Evolutionary conservation across 2,113 vertebrate genomes (phyloP).

Genomic region (Coryphaenoides rupestris): DNA sequence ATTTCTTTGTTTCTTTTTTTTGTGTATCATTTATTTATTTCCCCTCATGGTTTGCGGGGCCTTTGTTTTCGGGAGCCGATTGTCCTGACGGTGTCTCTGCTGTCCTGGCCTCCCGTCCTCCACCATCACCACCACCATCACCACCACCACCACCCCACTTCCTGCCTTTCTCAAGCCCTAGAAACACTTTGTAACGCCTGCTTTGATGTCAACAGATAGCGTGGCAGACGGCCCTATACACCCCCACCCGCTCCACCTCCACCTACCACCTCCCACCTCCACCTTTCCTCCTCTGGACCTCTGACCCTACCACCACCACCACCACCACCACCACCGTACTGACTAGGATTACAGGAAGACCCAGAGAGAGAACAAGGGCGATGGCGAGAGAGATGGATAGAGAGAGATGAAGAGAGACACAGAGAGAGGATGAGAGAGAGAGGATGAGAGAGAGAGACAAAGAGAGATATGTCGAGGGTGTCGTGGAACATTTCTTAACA

Average conservation of each 20-base stretch:
- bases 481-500: too few species aligned
- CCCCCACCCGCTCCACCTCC: neutral
- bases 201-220: slow-evolving; percentile 68
- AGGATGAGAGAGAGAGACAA: neutral
- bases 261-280: too few species aligned
- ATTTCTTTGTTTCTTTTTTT: neutral
- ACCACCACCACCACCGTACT: too few species aligned
- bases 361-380: neutral
- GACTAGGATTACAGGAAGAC: neutral
- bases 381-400: neutral
- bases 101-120: slow-evolving; percentile 28
- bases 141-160: slow-evolving; percentile 59
- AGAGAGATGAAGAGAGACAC: neutral
- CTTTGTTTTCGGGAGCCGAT: slow-evolving; percentile 46
- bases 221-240: slow-evolving; percentile 46
- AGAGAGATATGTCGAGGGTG: neutral
- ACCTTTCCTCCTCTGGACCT: too few species aligned
- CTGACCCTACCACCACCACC: slow-evolving; percentile 4
- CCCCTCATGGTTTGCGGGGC: slow-evolving; percentile 16
- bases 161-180: slow-evolving; percentile 62
- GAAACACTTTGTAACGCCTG: slow-evolving; percentile 14
- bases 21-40: slow-evolving; percentile 24
- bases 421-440: neutral
- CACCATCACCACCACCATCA: slow-evolving; percentile 26
- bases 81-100: slow-evolving; percentile 47